Evolutionary conservation across 2,888 invertebrate genomes (phyloP), one percentile per base, ranked within the genome.

Genomic region (Blera fallax): DNA sequence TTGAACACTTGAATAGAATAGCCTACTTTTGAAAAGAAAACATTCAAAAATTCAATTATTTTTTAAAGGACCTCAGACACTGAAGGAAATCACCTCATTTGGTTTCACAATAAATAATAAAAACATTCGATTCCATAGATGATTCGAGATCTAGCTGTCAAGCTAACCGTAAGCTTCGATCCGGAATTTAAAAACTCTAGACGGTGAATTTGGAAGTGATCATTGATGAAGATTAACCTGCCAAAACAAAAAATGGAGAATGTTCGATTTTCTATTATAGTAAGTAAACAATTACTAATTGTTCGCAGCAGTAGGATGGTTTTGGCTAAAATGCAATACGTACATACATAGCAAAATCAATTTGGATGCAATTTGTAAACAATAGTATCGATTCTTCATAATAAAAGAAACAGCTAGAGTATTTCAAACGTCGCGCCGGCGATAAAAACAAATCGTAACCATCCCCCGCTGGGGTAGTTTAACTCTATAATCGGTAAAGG

Each of bases 241-340:
- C 50, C 45, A 1, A 64, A 52, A 37, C 16, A 76, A 8, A 87
- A 45, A 29, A 92, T 92, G 91, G 92, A 92, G 82, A 91, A 91
- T 88, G 92, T 92, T 60, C 90, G 92, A 87, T 92, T 92, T 89
- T 92, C 92, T 73, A 92, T 92, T 67, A 92, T 92, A 89, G 92
- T 92, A 90, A 92, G 92, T 90, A 69, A 48, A 54, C n/a, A 34
- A 21, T 3, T 18, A 21, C 8, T 21, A 8, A n/a, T 58, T 21
- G n/a, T 58, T 10, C 1, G 11, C n/a, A 4, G 3, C 29, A 1
- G 27, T 14, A 14, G 14, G 11, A 29, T 14, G 6, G 2, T 24
- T 4, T 4, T 2, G 24, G 24, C 2, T 4, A 24, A 24, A 24
- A 24, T 24, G 24, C n/a, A n/a, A n/a, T n/a, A n/a, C n/a, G n/a